Evolutionary conservation across 2,113 vertebrate genomes (phyloP).

Genomic region (Aphelocoma coerulescens): DNA sequence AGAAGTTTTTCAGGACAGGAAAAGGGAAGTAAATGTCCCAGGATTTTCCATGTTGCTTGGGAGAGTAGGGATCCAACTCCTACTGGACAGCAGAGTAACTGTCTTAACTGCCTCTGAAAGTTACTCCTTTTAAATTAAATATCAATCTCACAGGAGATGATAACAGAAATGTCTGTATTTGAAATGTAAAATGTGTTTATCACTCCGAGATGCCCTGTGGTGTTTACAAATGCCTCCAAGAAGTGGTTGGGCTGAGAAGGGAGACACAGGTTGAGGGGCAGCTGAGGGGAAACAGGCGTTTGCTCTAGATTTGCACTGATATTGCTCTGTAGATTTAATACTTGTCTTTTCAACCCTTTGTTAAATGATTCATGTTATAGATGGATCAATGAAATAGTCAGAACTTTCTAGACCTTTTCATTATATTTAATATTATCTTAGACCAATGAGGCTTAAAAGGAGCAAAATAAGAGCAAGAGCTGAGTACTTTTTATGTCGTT

Average conservation of each 20-base stretch:
- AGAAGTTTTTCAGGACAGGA: background rate
- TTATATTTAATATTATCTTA: background rate
- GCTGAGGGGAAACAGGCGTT: background rate
- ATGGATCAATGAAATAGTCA: background rate
- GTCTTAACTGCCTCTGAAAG: background rate
- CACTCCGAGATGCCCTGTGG: background rate
- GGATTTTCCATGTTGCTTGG: background rate
- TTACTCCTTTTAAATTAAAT: background rate
- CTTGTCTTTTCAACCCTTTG: background rate
- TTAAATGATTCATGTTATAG: background rate
- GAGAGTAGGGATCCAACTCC: background rate
- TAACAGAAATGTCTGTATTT: background rate
- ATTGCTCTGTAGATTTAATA: background rate
- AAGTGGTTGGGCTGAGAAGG: accelerated
- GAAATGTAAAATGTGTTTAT: background rate
- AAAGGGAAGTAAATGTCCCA: background rate
- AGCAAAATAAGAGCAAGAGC: background rate
- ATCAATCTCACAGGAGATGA: background rate
- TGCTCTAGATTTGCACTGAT: background rate
- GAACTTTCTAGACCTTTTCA: background rate
- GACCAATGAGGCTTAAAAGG: background rate
- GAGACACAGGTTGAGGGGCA: background rate
- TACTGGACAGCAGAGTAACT: background rate
- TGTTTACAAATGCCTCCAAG: background rate
- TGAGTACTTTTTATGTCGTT: background rate